phyloP scores from a whole-genome alignment of 1,140 invertebrate genomes.

The Formica exsecta region DNA sequence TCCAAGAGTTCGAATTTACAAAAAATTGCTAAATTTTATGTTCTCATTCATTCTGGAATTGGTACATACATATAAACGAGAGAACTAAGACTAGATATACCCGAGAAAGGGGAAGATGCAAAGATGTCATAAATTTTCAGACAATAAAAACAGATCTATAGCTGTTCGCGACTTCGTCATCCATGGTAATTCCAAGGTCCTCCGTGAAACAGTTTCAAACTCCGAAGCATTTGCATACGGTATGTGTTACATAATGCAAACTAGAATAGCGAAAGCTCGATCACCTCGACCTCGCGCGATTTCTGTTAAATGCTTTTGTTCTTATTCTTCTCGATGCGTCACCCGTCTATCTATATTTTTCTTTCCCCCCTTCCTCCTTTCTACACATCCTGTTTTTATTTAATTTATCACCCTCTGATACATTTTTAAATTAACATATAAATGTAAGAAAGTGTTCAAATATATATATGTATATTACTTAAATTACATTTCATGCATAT shows the following conservation, averaged over 20 bases:
- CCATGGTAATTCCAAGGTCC: slow-evolving; percentile 18
- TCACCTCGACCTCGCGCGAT: not conserved
- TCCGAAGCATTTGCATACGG: not conserved
- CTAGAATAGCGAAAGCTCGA: not conserved
- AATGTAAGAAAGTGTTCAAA: not conserved
- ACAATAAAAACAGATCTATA: slow-evolving; percentile 5
- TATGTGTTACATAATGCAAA: slow-evolving; percentile 18
- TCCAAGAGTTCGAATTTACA: not conserved
- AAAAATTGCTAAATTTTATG: not conserved
- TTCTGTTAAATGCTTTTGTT: slow-evolving; percentile 1
- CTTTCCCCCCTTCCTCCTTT: not conserved
- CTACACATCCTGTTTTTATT: not conserved
- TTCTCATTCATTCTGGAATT: not conserved
- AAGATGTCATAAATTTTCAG: slow-evolving; percentile 11
- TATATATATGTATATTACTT: not conserved
- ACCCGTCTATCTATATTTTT: not conserved
- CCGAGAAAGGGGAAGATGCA: not conserved
- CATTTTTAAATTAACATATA: not conserved
- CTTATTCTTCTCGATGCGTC: not conserved
- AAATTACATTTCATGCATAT: not conserved
- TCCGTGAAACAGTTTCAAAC: not conserved
- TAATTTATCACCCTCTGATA: not conserved
- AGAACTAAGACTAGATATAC: not conserved
- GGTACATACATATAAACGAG: not conserved
- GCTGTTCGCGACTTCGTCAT: not conserved